A percentile compares a stretch with the other conserved stretches of the same genome.
Conservation (phyloP, 2,797 vertebrate species). For the Esox lucius region DNA sequence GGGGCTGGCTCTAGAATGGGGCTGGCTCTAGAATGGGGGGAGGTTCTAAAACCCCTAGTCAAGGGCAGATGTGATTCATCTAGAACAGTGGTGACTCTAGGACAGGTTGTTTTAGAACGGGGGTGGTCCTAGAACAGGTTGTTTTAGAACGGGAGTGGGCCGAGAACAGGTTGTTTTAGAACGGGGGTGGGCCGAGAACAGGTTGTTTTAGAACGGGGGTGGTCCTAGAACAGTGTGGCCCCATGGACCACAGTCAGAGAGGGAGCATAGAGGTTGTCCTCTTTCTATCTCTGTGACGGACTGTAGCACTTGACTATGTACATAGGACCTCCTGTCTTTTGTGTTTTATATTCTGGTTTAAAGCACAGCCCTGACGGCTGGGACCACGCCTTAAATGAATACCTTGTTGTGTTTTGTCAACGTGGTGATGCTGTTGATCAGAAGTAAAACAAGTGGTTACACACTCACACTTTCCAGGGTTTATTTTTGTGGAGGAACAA, state of each 20-base stretch:
- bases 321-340: conserved; percentile 67
- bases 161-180: background rate
- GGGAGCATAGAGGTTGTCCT: background rate
- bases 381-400: conserved; percentile 77
- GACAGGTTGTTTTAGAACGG: too few species aligned
- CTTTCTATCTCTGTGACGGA: conserved; percentile 14
- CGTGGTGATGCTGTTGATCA: conserved; percentile 48
- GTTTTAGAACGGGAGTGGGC: too few species aligned
- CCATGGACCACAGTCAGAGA: background rate
- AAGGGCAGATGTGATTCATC: too few species aligned
- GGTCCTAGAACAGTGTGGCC: background rate
- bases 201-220: background rate
- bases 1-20: background rate
- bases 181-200: background rate
- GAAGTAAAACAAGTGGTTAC: conserved; percentile 48
- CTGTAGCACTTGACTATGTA: conserved; percentile 77
- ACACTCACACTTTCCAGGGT: conserved; percentile 28
- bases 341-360: conserved; percentile 61
- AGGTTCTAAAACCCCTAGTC: too few species aligned
- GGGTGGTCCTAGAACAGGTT: too few species aligned
- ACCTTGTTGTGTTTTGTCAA: conserved; percentile 53
- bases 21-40: background rate
- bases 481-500: conserved; percentile 3
- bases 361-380: background rate
- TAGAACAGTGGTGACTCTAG: too few species aligned